Base-by-base conservation (phyloP, 2,797 vertebrate genomes). In the Hippoglossus hippoglossus region DNA sequence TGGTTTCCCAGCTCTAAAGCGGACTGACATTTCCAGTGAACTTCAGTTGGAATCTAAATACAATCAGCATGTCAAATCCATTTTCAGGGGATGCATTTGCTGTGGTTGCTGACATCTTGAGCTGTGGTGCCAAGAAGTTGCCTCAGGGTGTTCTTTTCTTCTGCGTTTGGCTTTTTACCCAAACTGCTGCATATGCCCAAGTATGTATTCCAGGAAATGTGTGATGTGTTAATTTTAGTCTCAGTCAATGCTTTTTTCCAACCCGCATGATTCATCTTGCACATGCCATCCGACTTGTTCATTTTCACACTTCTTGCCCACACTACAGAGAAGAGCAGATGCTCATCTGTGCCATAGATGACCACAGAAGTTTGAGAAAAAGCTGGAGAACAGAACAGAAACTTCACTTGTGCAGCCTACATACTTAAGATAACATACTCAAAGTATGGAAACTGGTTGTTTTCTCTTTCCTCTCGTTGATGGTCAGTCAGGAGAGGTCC, bases 211-310 rank as follows among this genome's bases (percentile, higher is more conserved):
- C 68, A 81, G 67, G 26, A 81, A 85, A 81, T 52, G 67, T 77
- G 72, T 67, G 47, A 82, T 77, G 24, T 8, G 19, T 77, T 84
- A 34, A 83, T 79, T 83, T 72, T 67, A 79, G 77, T 67, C 69
- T 57, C 44, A n/a, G 51, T 66, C 66, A 22, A 47, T 51, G 44
- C 60, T 12, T 72, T 57, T 41, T 41, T 54, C 61, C 67, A 73
- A 64, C 51, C 4, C 21, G n/a, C 11, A 1, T 70, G 64, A 82
- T 59, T 82, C 76, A 79, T 73, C 73, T 56, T 21, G 28, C 76
- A 86, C 78, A 80, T 77, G 75, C 68, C 73, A 18, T 70, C 59
- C 13, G 6, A 69, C 56, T 63, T 50, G 53, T 72, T 75, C 36
- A 31, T 73, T 69, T 80, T 79, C 76, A 79, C 76, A 73, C 58